These are phyloP conservation scores for Taeniopygia guttata DNA, from an alignment of 2,797 vertebrate genomes.

Conservation along the genomic window DNA sequence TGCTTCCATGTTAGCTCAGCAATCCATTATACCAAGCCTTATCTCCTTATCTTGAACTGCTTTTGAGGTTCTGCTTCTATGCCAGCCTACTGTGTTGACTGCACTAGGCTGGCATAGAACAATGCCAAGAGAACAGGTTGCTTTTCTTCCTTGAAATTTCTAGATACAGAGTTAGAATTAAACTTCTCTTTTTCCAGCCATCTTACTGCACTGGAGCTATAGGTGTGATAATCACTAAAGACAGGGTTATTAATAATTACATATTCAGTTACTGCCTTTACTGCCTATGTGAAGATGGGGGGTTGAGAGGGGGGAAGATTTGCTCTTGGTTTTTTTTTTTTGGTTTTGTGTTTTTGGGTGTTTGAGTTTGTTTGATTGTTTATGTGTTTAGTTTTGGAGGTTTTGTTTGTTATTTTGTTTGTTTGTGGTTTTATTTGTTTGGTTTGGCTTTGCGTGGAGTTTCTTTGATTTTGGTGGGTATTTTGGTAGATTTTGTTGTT, in stretches of 20 bases:
- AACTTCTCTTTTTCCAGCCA: neutral
- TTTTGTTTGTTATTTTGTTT: neutral
- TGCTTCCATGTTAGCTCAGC: neutral
- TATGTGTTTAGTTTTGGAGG: neutral
- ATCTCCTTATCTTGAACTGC: neutral
- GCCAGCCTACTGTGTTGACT: neutral
- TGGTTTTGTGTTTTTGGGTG: fast-evolving
- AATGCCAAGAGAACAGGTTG: neutral
- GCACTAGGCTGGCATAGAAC: neutral
- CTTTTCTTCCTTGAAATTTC: neutral
- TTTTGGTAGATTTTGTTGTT: neutral
- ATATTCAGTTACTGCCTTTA: neutral
- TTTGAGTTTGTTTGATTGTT: neutral
- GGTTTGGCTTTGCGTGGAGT: neutral
- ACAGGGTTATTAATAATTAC: neutral
- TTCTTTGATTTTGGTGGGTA: neutral
- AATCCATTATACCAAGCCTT: too few species aligned
- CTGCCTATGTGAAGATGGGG: neutral
- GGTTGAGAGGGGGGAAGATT: too few species aligned
- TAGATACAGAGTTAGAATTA: neutral
- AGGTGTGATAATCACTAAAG: neutral
- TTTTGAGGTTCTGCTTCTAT: neutral
- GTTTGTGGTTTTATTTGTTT: neutral
- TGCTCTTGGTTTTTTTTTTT: too few species aligned
- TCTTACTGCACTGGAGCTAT: neutral